A percentile compares a stretch with the other conserved stretches of the same genome.
These are phyloP conservation scores for Phortica okadai DNA, from an alignment of 2,888 invertebrate genomes.

Conservation along the genomic window DNA sequence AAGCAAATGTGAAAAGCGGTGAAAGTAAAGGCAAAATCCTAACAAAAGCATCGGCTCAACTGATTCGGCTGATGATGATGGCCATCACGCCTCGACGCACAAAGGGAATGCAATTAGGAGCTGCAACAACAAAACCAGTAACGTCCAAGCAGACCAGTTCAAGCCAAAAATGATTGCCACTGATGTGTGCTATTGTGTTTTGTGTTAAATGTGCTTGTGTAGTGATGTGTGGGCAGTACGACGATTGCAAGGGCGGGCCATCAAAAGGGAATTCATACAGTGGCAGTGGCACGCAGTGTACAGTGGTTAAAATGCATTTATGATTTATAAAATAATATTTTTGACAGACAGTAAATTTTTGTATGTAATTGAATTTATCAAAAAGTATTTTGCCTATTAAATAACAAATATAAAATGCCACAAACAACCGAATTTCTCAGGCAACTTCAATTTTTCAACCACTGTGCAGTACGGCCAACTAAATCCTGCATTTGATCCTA, in stretches of 20 bases:
- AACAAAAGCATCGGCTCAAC: background rate
- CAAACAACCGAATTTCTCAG: background rate
- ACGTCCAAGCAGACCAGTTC: background rate
- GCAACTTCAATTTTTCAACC: background rate
- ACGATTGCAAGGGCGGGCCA: background rate
- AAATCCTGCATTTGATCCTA: slow-evolving; percentile 11
- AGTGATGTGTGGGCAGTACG: slow-evolving; percentile 30
- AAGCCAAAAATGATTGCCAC: slow-evolving; percentile 27
- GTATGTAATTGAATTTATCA: too few species aligned
- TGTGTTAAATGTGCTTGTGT: slow-evolving; percentile 17
- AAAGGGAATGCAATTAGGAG: slow-evolving; percentile 55
- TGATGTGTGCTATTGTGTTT: slow-evolving; percentile 58
- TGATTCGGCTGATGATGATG: background rate
- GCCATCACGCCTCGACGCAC: slow-evolving; percentile 51
- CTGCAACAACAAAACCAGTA: background rate
- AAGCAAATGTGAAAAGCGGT: background rate
- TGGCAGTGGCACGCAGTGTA: background rate
- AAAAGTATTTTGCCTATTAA: too few species aligned
- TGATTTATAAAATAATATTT: too few species aligned
- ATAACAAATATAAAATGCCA: too few species aligned
- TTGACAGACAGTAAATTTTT: too few species aligned
- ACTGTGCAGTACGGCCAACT: background rate
- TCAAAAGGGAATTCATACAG: background rate
- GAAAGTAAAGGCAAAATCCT: background rate
- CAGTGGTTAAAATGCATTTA: too few species aligned